Percentiles rank a stretch among this genome's conserved stretches.
These are phyloP conservation scores for Gadopsis marmoratus DNA, from an alignment of 2,797 vertebrate genomes.

Conservation along the genomic window DNA sequence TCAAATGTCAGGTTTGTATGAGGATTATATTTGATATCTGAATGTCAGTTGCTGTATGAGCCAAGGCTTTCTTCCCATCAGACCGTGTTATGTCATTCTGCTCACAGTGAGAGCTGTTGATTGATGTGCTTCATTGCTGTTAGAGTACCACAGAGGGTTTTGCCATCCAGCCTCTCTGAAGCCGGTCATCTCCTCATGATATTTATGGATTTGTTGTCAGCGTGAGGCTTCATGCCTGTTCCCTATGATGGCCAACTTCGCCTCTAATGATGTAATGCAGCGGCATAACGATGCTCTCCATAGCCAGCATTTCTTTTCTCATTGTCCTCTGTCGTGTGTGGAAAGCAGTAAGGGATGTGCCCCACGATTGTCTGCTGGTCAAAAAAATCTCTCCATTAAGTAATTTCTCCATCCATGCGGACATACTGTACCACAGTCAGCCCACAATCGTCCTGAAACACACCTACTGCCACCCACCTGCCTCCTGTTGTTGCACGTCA, in stretches of 20 bases:
- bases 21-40: constrained; percentile 80
- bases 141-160: constrained; percentile 43
- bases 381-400: constrained; percentile 36
- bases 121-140: constrained; percentile 50
- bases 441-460: constrained; percentile 69
- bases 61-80: constrained; percentile 48
- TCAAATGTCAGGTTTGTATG: constrained; percentile 91
- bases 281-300: constrained; percentile 62
- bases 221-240: constrained; percentile 61
- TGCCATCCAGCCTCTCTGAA: constrained; percentile 48
- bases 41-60: constrained; percentile 74
- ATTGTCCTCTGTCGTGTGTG: constrained; percentile 56
- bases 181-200: constrained; percentile 65
- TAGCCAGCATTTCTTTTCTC: constrained; percentile 53
- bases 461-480: constrained; percentile 81
- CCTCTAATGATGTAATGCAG: constrained; percentile 78
- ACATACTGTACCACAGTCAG: constrained; percentile 73
- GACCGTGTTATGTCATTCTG: constrained; percentile 54
- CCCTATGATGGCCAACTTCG: constrained; percentile 77
- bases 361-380: constrained; percentile 22
- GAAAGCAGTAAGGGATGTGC: constrained; percentile 47
- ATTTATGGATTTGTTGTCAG: constrained; percentile 79
- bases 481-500: constrained; percentile 78
- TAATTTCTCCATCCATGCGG: constrained; percentile 63
- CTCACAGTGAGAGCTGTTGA: constrained; percentile 53